Evolutionary conservation across 2,888 invertebrate genomes (phyloP).

Genomic region (Seladonia tumulorum): DNA sequence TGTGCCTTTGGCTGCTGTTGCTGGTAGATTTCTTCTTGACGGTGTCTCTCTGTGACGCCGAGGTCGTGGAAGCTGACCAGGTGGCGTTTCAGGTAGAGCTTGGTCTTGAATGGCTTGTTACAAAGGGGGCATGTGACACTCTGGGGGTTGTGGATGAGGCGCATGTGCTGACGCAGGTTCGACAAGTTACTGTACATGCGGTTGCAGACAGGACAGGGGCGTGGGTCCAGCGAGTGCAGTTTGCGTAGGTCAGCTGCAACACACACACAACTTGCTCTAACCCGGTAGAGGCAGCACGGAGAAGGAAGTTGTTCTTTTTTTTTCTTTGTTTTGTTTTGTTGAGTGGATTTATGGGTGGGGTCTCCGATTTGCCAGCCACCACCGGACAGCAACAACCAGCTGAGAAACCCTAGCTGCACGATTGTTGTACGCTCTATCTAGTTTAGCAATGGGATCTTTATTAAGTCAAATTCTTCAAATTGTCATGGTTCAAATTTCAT

Average conservation of each 20-base stretch:
- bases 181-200: conserved; percentile 88
- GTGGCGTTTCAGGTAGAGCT: conserved; percentile 87
- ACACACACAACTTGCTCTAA: conserved; percentile 84
- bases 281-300: conserved; percentile 78
- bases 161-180: conserved; percentile 88
- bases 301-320: conserved; percentile 46
- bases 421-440: conserved; percentile 57
- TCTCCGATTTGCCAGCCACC: conserved; percentile 80
- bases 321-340: conserved; percentile 63
- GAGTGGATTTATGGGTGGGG: conserved; percentile 54
- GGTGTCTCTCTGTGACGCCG: conserved; percentile 81
- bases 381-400: conserved; percentile 85
- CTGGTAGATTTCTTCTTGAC: conserved; percentile 83
- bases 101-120: conserved; percentile 88
- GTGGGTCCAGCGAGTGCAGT: conserved; percentile 86
- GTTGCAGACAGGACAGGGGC: conserved; percentile 88
- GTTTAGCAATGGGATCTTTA: conserved; percentile 48
- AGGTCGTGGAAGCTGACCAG: conserved; percentile 86
- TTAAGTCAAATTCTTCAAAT: neutral
- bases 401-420: conserved; percentile 79
- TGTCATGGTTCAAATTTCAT: neutral
- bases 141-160: conserved; percentile 88
- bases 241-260: conserved; percentile 85
- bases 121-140: conserved; percentile 87
- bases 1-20: conserved; percentile 78